These are phyloP conservation scores for Drosophila bipectinata DNA, from an alignment of 1,140 invertebrate genomes.

Conservation along the genomic window DNA sequence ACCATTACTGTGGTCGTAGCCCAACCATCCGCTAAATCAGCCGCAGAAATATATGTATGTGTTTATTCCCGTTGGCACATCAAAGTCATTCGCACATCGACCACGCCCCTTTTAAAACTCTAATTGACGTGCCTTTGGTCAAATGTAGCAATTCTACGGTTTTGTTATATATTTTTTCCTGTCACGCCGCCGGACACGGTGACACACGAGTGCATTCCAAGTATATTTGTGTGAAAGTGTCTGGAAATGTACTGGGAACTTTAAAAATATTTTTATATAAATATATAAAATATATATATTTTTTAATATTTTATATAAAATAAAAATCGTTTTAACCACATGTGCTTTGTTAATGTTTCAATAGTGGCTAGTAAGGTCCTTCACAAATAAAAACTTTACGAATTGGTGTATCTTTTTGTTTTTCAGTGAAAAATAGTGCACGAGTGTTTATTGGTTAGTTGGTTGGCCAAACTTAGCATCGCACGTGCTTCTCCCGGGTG, in stretches of 20 bases:
- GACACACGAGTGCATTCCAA: conserved; percentile 71
- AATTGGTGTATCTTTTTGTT: not conserved
- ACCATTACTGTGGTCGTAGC: conserved; percentile 13
- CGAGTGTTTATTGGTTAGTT: conserved; percentile 51
- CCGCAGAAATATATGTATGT: conserved; percentile 12
- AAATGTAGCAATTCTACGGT: conserved; percentile 60
- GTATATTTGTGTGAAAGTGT: conserved; percentile 24
- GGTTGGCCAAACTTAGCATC: conserved; percentile 44
- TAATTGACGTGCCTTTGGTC: conserved; percentile 75
- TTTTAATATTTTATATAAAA: too few relatives aligned
- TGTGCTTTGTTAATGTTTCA: too few relatives aligned
- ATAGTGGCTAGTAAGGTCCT: too few relatives aligned
- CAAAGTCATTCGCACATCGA: conserved; percentile 59
- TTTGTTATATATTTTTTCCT: conserved; percentile 47
- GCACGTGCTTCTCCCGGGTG: conserved; percentile 53
- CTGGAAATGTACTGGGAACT: conserved; percentile 1
- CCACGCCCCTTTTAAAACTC: conserved; percentile 49
- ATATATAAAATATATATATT: too few relatives aligned
- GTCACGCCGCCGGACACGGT: conserved; percentile 50
- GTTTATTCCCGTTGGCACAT: conserved; percentile 17
- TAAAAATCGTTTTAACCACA: too few relatives aligned
- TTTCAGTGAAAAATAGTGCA: conserved; percentile 15
- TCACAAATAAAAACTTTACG: too few relatives aligned
- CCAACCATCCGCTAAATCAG: conserved; percentile 10
- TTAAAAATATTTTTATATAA: not conserved